These are phyloP conservation scores for Pelecanus crispus DNA, from an alignment of 2,113 vertebrate species.

Conservation along the genomic window DNA sequence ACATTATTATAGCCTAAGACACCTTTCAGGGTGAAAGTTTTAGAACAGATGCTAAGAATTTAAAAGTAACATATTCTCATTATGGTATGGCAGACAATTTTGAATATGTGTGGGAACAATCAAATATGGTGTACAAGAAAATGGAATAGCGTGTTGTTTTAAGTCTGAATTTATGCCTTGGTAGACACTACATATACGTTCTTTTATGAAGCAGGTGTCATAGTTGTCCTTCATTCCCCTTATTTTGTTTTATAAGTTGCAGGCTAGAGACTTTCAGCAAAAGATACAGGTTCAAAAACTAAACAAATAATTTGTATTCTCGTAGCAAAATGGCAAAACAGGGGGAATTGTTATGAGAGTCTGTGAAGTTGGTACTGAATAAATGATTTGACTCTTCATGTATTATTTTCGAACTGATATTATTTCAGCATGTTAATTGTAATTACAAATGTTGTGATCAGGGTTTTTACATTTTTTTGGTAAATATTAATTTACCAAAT, in stretches of 20 bases:
- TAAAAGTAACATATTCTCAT: not conserved
- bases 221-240: not conserved
- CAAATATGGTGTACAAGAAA: not conserved
- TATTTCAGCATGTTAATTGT: not conserved
- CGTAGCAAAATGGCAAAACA: not conserved
- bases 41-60: not conserved
- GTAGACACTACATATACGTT: not conserved
- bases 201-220: not conserved
- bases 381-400: not conserved
- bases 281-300: not conserved
- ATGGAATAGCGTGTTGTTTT: not conserved
- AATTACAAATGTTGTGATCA: not conserved
- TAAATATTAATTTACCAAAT: not conserved
- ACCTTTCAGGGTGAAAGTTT: not conserved
- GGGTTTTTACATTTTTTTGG: not conserved
- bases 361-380: rapidly evolving
- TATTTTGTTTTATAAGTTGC: not conserved
- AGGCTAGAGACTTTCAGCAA: not conserved
- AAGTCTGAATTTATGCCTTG: not conserved
- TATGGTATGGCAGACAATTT: not conserved
- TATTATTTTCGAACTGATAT: not conserved
- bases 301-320: not conserved
- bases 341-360: not conserved
- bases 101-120: not conserved
- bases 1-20: not conserved